These are phyloP conservation scores for Callaeas wilsoni DNA, from an alignment of 2,113 vertebrate species.

Conservation along the genomic window DNA sequence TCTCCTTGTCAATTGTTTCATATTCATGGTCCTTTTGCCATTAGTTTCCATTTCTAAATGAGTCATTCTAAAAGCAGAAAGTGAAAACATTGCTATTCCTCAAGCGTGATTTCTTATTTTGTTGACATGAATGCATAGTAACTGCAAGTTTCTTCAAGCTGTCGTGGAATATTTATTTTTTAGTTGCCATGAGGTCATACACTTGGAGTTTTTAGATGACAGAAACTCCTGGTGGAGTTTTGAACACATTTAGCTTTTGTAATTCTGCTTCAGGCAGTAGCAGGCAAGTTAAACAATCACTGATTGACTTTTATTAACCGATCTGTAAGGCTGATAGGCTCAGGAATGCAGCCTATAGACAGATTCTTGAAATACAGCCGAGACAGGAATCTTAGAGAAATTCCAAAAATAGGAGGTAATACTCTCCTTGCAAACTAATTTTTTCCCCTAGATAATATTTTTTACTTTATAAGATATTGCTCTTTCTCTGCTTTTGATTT, in stretches of 20 bases:
- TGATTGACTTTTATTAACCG: constrained; percentile 81
- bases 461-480: background rate
- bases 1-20: constrained; percentile 9
- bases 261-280: constrained; percentile 74
- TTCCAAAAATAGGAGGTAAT: constrained; percentile 58
- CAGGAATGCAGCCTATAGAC: constrained; percentile 76
- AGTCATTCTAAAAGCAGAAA: background rate
- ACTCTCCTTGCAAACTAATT: constrained; percentile 12
- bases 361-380: constrained; percentile 73
- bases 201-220: constrained; percentile 61
- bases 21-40: constrained; percentile 9
- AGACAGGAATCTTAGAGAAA: constrained; percentile 74
- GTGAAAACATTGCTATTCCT: background rate
- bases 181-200: constrained; percentile 56
- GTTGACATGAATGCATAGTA: constrained; percentile 18
- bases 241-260: constrained; percentile 54
- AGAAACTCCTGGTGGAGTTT: constrained; percentile 58
- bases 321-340: constrained; percentile 80
- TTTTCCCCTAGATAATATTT: constrained; percentile 31
- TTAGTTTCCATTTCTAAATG: constrained; percentile 4
- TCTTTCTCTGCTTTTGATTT: constrained; percentile 51
- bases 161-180: constrained; percentile 62
- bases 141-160: constrained; percentile 70
- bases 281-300: constrained; percentile 68
- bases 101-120: constrained; percentile 35